Base-by-base conservation (phyloP, 2,888 invertebrate genomes). In the Anagyrus pseudococci region DNA sequence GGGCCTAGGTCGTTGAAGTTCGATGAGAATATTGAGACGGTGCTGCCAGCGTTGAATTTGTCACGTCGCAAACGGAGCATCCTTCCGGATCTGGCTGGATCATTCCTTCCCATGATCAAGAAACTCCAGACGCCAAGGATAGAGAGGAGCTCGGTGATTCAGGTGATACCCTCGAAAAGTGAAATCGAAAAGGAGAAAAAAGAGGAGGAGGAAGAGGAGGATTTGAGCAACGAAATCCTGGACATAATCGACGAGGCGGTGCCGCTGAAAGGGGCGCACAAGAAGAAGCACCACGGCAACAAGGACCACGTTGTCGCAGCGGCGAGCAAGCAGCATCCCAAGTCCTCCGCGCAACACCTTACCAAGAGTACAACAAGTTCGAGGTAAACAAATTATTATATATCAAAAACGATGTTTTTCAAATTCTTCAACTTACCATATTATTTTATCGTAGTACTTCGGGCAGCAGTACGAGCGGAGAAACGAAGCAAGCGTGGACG, bases 151-250 rank as follows among this genome's bases (percentile, higher is more conserved):
- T 74, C 78, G 0, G 74, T 75, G 2, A 77, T 78, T 22, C 80
- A 81, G 53, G 37, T 80, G 15, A 80, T 81, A 41, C 80, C 80
- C 0, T 71, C 76, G 17, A 75, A 75, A 33, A 73, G 68, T 15
- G 78, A 79, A 26, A 56, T 74, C 1, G 74, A 76, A 10, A 69
- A 68, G 46, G 70, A 69, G 2, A 64, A 64, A 25, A 64, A 69
- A 49, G 73, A 74, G 17, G 73, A 75, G 29, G 71, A 73, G 57
- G 69, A 73, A 53, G 77, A 78, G 15, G 75, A 78, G 40, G 73
- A 77, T 15, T 23, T 79, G 37, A 80, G 76, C 44, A 81, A 81
- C 58, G 81, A 81, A 57, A 80, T 81, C 59, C 64, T 80, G 0
- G 76, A 79, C 44, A 79, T 80, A 6, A 77, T 81, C n/a, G 80